Percentiles rank a stretch among this genome's conserved stretches.
These are phyloP conservation scores for Psittacula echo DNA, from an alignment of 2,797 vertebrate species.

Conservation along the genomic window DNA sequence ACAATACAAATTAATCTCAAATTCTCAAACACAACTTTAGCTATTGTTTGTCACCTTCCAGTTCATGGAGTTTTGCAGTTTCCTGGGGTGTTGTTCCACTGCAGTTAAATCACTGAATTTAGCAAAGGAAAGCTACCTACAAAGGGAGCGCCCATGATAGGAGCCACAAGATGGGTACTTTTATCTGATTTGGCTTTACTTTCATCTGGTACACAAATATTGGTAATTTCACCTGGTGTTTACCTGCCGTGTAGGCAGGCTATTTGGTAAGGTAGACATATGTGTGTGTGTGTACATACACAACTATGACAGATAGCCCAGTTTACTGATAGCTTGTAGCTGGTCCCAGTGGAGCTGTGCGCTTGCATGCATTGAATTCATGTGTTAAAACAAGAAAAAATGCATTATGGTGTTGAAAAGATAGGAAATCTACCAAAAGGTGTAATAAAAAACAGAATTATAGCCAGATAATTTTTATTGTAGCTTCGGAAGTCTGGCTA, in stretches of 20 bases:
- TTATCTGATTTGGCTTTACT: neutral
- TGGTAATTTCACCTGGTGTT: neutral
- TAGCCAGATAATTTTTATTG: neutral
- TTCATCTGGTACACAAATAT: neutral
- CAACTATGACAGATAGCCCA: neutral
- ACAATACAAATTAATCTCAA: neutral
- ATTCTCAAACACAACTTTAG: neutral
- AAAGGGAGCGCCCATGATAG: neutral
- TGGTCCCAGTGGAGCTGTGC: neutral
- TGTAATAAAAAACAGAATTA: neutral
- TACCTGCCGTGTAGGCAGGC: neutral
- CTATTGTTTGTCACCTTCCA: neutral
- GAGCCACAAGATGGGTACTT: neutral
- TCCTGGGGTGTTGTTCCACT: neutral
- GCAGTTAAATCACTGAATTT: neutral
- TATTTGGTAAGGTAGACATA: neutral
- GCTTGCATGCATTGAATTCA: neutral
- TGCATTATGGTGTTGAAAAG: neutral
- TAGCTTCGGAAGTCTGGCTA: neutral
- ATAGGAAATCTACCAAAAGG: neutral
- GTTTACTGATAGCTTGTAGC: neutral
- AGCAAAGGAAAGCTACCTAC: neutral
- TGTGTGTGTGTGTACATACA: neutral
- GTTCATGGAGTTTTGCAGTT: neutral
- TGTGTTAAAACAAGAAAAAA: neutral